Evolutionary conservation across 2,888 invertebrate species (phyloP).

Genomic region (Drosophila sordidapex): DNA sequence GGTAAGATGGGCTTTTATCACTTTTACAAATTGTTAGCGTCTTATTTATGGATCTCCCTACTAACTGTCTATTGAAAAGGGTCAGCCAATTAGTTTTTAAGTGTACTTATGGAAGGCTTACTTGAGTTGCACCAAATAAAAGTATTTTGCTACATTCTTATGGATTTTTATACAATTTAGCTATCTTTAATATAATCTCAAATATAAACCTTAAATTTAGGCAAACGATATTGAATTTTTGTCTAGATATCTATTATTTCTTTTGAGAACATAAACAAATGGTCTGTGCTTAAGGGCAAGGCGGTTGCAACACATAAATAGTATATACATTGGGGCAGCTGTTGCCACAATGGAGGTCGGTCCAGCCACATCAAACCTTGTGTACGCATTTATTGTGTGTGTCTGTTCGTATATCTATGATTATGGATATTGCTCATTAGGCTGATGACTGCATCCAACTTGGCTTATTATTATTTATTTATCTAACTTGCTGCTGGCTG

Average conservation of each 20-base stretch:
- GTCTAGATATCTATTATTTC: too few relatives aligned
- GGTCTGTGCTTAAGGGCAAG: slow-evolving; percentile 6
- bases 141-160: not conserved
- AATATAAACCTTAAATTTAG: not conserved
- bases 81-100: not conserved
- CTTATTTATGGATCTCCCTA: slow-evolving; percentile 21
- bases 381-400: slow-evolving; percentile 7
- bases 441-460: slow-evolving; percentile 28
- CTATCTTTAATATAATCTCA: not conserved
- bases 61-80: not conserved
- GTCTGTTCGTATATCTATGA: slow-evolving; percentile 20
- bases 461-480: slow-evolving; percentile 48
- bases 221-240: not conserved
- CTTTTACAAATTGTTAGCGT: slow-evolving; percentile 38
- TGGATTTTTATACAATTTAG: not conserved
- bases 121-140: not conserved
- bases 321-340: slow-evolving; percentile 25
- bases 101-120: not conserved
- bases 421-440: slow-evolving; percentile 54
- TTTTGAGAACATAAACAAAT: slow-evolving; percentile 37
- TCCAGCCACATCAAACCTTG: slow-evolving; percentile 26
- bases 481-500: slow-evolving; percentile 10
- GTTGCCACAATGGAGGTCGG: slow-evolving; percentile 36
- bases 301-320: not conserved
- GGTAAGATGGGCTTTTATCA: slow-evolving; percentile 41